These are phyloP conservation scores for Mactromeris polynyma DNA, from an alignment of 2,888 invertebrate genomes.

Conservation along the genomic window DNA sequence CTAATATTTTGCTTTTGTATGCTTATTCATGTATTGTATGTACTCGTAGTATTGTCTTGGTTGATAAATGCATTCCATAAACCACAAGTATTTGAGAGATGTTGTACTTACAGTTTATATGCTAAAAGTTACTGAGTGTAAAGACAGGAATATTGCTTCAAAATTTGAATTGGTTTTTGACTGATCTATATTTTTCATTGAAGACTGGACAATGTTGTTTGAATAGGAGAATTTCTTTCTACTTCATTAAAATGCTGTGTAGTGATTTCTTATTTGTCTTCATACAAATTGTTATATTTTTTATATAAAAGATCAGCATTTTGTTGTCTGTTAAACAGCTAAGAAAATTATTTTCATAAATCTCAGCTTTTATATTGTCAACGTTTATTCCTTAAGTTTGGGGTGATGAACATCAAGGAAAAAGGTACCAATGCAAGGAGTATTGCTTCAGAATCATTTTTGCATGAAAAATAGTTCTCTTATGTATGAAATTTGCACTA, in stretches of 20 bases:
- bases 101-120: not conserved
- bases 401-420: not conserved
- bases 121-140: not conserved
- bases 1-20: not conserved
- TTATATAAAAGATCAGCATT: not conserved
- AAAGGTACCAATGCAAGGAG: not conserved
- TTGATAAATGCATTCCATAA: not conserved
- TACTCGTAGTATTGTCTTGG: not conserved
- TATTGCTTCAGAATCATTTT: not conserved
- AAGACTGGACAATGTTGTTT: too few relatives aligned
- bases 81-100: not conserved
- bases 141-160: not conserved
- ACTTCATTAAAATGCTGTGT: not conserved
- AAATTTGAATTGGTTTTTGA: not conserved
- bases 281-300: not conserved
- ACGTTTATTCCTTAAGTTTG: not conserved
- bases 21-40: slow-evolving; percentile 1
- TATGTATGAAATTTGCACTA: not conserved
- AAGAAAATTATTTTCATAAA: not conserved
- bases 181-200: not conserved
- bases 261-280: not conserved
- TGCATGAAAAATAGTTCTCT: not conserved
- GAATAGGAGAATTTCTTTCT: not conserved
- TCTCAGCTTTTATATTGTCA: not conserved
- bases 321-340: not conserved